phyloP scores from a whole-genome alignment of 2,888 invertebrate genomes.

The Nephrotoma appendiculata region DNA sequence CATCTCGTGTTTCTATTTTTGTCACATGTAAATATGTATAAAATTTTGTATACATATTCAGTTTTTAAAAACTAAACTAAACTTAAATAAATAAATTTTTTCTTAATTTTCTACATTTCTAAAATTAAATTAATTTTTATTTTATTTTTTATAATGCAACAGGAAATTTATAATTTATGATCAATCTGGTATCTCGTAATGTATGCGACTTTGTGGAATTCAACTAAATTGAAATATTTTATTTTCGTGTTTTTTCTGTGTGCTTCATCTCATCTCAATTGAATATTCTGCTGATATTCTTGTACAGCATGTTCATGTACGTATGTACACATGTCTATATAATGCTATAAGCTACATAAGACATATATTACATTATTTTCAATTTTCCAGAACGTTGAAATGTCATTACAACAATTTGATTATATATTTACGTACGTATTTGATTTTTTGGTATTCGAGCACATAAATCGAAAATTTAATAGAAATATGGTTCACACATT shows the following conservation, averaged over 20 bases:
- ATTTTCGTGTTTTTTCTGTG: neutral
- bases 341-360: neutral
- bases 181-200: neutral
- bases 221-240: neutral
- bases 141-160: neutral
- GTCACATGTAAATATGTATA: neutral
- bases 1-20: neutral
- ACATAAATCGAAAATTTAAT: neutral
- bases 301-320: neutral
- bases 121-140: neutral
- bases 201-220: neutral
- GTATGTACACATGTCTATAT: no score
- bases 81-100: neutral
- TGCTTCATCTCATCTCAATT: neutral
- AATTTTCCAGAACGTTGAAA: neutral
- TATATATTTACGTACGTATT: neutral
- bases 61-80: neutral
- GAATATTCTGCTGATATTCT: neutral
- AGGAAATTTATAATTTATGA: neutral
- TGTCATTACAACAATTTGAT: neutral
- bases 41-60: neutral
- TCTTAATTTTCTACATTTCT: neutral
- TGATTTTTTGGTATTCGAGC: no score
- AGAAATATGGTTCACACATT: neutral
- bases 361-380: neutral